These are phyloP conservation scores for Slavum lentiscoides DNA, from an alignment of 2,888 invertebrate genomes.

Conservation along the genomic window DNA sequence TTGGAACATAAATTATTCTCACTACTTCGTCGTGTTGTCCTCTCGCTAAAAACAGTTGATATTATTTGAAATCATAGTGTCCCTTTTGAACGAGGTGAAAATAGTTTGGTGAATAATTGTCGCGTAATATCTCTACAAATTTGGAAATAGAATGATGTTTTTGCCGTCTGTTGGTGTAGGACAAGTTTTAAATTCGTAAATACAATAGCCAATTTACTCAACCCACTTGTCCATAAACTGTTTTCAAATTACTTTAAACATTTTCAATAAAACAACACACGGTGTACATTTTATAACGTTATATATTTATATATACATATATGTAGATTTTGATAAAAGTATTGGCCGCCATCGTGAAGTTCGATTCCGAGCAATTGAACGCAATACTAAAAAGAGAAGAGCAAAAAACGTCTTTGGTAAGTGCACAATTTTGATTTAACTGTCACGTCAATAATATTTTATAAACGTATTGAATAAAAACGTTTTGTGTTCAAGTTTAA, in stretches of 20 bases:
- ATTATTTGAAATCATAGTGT: neutral
- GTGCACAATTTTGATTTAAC: conserved; percentile 5
- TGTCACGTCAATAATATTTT: neutral
- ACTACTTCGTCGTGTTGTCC: neutral
- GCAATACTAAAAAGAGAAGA: conserved; percentile 84
- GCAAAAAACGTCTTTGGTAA: conserved; percentile 64
- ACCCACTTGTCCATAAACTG: too few relatives aligned
- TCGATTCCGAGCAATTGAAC: conserved; percentile 83
- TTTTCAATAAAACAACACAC: too few relatives aligned
- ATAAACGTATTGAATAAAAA: too few relatives aligned
- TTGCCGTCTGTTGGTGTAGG: too few relatives aligned
- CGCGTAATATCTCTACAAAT: neutral
- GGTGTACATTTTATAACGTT: neutral
- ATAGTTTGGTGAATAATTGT: neutral
- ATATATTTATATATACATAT: neutral
- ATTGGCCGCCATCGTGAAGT: conserved; percentile 84
- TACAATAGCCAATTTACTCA: too few relatives aligned
- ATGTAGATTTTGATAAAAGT: conserved; percentile 75
- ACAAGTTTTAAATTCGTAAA: too few relatives aligned
- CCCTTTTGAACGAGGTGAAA: neutral
- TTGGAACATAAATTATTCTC: too few relatives aligned
- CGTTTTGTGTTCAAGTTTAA: conserved; percentile 39
- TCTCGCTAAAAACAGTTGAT: neutral
- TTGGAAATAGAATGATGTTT: too few relatives aligned
- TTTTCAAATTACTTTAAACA: too few relatives aligned